These are phyloP conservation scores for Mystacides longicornis DNA, from an alignment of 2,888 invertebrate genomes.

Conservation along the genomic window DNA sequence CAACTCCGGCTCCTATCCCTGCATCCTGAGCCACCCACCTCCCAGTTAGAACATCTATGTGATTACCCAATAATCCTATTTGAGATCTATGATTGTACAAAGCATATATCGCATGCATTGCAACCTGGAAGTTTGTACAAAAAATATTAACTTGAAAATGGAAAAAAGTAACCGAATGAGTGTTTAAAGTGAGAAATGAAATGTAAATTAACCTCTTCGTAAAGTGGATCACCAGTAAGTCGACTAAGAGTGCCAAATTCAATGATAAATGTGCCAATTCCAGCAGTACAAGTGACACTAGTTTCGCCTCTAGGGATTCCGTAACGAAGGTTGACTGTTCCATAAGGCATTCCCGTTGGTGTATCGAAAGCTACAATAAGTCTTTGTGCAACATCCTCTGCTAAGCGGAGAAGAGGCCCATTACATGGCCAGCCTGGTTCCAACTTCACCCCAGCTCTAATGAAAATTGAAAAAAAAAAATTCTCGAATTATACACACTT, in stretches of 20 bases:
- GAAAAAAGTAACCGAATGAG: background rate
- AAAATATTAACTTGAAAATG: background rate
- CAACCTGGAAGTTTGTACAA: constrained; percentile 51
- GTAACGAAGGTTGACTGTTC: constrained; percentile 85
- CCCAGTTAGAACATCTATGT: constrained; percentile 90
- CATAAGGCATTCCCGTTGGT: constrained; percentile 94
- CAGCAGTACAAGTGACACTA: constrained; percentile 94
- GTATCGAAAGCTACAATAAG: constrained; percentile 87
- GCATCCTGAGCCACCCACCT: constrained; percentile 97
- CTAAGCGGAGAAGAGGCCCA: constrained; percentile 85
- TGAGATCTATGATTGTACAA: constrained; percentile 80
- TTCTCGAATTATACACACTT: too few relatives aligned
- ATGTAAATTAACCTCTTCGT: constrained; percentile 65
- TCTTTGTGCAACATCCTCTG: constrained; percentile 90
- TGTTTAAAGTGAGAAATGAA: background rate
- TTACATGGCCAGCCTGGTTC: constrained; percentile 97
- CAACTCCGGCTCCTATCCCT: constrained; percentile 94
- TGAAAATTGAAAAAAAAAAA: too few relatives aligned
- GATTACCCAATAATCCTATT: constrained; percentile 91
- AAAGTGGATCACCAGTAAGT: constrained; percentile 88
- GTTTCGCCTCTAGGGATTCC: constrained; percentile 95
- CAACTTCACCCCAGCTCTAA: constrained; percentile 66
- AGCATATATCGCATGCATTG: constrained; percentile 83
- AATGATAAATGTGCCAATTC: constrained; percentile 93
- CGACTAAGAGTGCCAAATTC: constrained; percentile 94